Evolutionary conservation across 1,140 invertebrate genomes (phyloP).

Genomic region (Anastatus disparis): DNA sequence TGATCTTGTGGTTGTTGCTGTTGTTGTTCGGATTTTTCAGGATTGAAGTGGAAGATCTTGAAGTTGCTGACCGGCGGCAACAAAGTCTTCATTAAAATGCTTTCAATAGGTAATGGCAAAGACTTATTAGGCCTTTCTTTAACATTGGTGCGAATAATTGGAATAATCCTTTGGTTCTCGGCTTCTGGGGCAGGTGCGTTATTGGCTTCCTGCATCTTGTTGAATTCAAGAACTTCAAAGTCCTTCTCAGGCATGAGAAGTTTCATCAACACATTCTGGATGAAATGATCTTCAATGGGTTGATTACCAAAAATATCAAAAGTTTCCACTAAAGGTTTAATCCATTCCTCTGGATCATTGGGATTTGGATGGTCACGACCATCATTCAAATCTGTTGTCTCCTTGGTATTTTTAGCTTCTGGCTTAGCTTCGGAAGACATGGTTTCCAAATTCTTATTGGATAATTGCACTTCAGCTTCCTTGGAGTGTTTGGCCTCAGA

Average conservation of each 20-base stretch:
- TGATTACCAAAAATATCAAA: constrained; percentile 40
- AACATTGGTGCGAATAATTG: background rate
- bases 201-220: constrained; percentile 34
- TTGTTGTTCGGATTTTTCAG: constrained; percentile 1
- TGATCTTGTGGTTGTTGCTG: background rate
- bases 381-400: constrained; percentile 23
- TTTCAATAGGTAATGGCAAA: constrained; percentile 17
- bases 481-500: background rate
- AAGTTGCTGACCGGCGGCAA: constrained; percentile 26
- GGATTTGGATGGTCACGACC: constrained; percentile 27
- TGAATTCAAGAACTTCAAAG: constrained; percentile 32
- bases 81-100: constrained; percentile 22
- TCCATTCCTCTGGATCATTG: constrained; percentile 30
- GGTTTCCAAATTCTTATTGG: background rate
- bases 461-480: background rate
- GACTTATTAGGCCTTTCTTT: constrained; percentile 6
- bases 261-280: constrained; percentile 32
- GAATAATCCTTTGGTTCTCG: background rate
- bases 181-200: background rate
- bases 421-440: background rate
- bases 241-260: constrained; percentile 31
- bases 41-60: constrained; percentile 36
- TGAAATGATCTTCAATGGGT: constrained; percentile 34
- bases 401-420: background rate
- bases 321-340: constrained; percentile 35